Base-by-base conservation (phyloP, 2,113 vertebrate species). In the Tragelaphus buxtoni region DNA sequence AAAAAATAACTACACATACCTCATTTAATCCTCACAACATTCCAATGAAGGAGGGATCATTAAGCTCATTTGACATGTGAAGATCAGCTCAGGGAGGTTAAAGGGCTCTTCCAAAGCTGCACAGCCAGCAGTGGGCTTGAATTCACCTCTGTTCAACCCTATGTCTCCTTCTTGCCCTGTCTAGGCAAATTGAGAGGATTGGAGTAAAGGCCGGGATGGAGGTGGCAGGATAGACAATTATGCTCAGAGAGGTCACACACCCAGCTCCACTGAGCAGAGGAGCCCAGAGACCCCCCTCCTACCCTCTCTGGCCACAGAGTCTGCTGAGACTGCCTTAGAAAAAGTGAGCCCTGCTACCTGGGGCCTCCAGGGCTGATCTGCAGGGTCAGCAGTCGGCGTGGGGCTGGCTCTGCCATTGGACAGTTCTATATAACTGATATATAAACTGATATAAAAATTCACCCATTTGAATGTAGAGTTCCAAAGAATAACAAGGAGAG, bases 301-400 rank as follows among this genome's bases (percentile, higher is more conserved):
- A 69, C 9, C 9, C 17, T 69, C n/a, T 35, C 63, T 69, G 63
- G n/a, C n/a, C 17, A 69, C n/a, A 20, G 18, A 69, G 18, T 20
- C 17, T 69, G 63, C 9, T 0, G 0, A 69, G 4, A 69, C 9
- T 69, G n/a, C 63, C 63, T 69, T 9, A 69, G n/a, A 35, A 69
- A 69, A 69, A 69, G 17, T 69, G 63, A 69, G 63, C n/a, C 2
- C 63, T 69, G n/a, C 63, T 69, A 20, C 63, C 63, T 69, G n/a
- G n/a, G 63, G 63, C n/a, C 17, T 69, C 63, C 63, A 69, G 63
- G 63, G n/a, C 17, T 69, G n/a, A 69, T 20, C 63, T 35, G 63
- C 0, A 0, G 17, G n/a, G 63, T 35, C 4, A 18, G 9, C 17
- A 69, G n/a, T 35, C 2, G 9, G n/a, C 1, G 0, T 35, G 63